Conservation (phyloP, 2,797 vertebrate genomes). For the Pangasius macronema region DNA sequence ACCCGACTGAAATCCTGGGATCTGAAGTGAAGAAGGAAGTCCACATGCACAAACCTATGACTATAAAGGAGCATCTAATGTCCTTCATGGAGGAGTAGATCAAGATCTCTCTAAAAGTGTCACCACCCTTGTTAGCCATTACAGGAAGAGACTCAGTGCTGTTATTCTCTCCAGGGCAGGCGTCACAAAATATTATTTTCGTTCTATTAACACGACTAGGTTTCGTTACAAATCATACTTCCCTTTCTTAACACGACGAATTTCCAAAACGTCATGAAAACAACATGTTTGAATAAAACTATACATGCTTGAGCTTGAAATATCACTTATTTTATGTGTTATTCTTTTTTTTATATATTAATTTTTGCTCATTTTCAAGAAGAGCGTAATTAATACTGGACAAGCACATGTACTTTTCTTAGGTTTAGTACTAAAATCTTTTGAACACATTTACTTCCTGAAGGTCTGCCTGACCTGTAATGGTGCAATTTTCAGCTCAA, state of each 20-base stretch:
- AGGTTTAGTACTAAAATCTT: neutral
- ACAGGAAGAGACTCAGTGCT: neutral
- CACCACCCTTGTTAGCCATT: neutral
- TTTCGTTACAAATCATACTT: too few species aligned
- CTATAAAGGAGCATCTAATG: neutral
- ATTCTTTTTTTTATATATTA: neutral
- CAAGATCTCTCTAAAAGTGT: neutral
- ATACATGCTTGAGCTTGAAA: neutral
- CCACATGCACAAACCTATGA: neutral
- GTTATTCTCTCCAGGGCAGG: neutral
- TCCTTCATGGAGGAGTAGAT: neutral
- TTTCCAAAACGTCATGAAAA: too few species aligned
- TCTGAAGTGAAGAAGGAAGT: neutral
- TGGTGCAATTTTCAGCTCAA: constrained; percentile 3
- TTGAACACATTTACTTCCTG: neutral
- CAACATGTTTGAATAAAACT: neutral
- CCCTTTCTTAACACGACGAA: too few species aligned
- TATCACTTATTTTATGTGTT: neutral
- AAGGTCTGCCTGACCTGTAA: too few species aligned
- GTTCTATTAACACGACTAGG: too few species aligned
- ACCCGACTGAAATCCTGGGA: neutral
- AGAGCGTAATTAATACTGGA: neutral
- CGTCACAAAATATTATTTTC: neutral
- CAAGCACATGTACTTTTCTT: neutral
- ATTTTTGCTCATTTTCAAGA: neutral